These are phyloP conservation scores for Theocolax elegans DNA, from an alignment of 1,140 invertebrate genomes.

Conservation along the genomic window DNA sequence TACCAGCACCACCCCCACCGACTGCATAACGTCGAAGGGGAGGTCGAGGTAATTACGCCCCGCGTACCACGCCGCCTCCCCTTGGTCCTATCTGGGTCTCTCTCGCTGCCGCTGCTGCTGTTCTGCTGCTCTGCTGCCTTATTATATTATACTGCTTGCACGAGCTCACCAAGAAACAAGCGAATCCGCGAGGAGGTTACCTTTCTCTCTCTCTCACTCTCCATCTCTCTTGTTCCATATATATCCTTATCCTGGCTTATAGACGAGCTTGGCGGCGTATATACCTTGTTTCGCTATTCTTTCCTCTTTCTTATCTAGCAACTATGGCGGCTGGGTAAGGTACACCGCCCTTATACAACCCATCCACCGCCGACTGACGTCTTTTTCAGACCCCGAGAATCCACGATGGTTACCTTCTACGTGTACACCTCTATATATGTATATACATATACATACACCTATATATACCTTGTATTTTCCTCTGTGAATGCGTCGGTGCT, in stretches of 20 bases:
- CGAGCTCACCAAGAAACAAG: conserved; percentile 4
- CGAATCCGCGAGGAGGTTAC: conserved; percentile 13
- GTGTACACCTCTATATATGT: no score
- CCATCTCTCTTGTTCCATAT: neutral
- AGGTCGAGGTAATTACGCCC: conserved; percentile 38
- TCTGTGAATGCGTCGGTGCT: conserved; percentile 8
- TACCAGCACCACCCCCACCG: no score
- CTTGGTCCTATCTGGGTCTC: conserved; percentile 10
- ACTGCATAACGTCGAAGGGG: conserved; percentile 15
- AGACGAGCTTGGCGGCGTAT: neutral
- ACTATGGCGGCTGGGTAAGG: neutral
- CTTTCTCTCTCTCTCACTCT: conserved; percentile 18
- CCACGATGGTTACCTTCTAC: no score
- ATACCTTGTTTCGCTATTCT: conserved; percentile 31
- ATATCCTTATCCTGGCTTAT: neutral
- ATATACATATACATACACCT: no score
- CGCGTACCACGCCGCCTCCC: no score
- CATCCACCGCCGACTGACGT: neutral
- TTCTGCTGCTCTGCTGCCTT: conserved; percentile 22
- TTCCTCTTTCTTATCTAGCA: conserved; percentile 36
- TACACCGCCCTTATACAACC: conserved; percentile 17
- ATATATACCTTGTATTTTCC: conserved; percentile 25
- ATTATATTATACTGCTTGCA: conserved; percentile 43
- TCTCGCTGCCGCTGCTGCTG: neutral
- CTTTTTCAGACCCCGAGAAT: conserved; percentile 15